phyloP scores from a whole-genome alignment of 2,888 invertebrate genomes.

The Sinodicranocentrus sp. region DNA sequence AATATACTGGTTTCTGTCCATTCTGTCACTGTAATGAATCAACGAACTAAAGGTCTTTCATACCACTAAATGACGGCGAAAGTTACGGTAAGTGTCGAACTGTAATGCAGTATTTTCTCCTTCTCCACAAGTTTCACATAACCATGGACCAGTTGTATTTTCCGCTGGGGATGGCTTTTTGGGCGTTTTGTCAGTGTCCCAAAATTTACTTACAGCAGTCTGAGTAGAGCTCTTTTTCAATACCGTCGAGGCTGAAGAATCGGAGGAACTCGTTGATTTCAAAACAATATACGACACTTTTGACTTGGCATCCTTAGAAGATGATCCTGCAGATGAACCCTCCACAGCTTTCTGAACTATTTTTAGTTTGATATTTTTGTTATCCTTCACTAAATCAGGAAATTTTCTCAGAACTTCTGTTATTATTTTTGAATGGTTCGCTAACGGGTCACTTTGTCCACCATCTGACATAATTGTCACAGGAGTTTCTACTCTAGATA shows the following conservation, averaged over 20 bases:
- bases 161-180: conserved; percentile 77
- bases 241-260: conserved; percentile 64
- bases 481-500: conserved; percentile 17
- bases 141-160: conserved; percentile 85
- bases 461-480: not conserved
- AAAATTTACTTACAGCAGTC: conserved; percentile 69
- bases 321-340: conserved; percentile 18
- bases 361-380: conserved; percentile 91
- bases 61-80: conserved; percentile 85
- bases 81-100: conserved; percentile 88
- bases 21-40: not conserved
- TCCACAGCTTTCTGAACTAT: conserved; percentile 83
- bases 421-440: conserved; percentile 91
- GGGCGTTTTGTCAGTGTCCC: conserved; percentile 72
- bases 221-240: conserved; percentile 67
- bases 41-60: too few species aligned
- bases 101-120: conserved; percentile 83
- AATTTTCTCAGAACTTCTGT: conserved; percentile 92
- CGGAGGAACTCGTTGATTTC: conserved; percentile 77
- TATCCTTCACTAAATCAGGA: conserved; percentile 91
- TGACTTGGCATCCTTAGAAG: conserved; percentile 76
- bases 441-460: conserved; percentile 34
- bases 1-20: not conserved
- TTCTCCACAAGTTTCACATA: conserved; percentile 87
- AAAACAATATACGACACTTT: conserved; percentile 81